Evolutionary conservation across 2,888 invertebrate genomes (phyloP), one percentile per base, ranked within the genome.

Genomic region (Ypsolopha scabrella): DNA sequence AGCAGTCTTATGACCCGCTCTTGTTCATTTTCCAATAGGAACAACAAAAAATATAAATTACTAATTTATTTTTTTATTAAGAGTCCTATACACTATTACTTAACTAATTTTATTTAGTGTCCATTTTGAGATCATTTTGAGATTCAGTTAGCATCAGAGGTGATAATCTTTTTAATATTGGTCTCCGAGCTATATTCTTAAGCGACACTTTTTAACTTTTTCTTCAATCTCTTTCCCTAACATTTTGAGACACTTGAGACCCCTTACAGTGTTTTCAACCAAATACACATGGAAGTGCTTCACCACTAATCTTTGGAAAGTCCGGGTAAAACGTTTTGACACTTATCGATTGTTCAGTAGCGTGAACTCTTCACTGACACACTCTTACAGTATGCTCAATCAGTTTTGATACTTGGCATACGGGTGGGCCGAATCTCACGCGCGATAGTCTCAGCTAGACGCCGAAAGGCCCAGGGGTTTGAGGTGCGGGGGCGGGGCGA

Each of bases 401-500:
- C 47, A 47, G 37, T 47, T 36, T 37, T 47, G 47, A 37, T 47
- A 83, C 73, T 82, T 82, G 62, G 76, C 72, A 71, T 85, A 85
- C 55, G 82, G 81, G 62, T 80, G 83, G 60, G 75, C 72, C 67
- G 73, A 64, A 65, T 83, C 86, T 85, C 87, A 79, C 59, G 70
- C 72, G 62, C 82, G 81, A 43, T 78, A 85, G 65, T 89, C 90
- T 90, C 90, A 90, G 89, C 90, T 90, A 69, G 89, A 86, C 69
- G 90, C 89, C 0, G 90, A 90, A 44, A 90, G 80, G 51, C 89
- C 88, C 53, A 90, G 86, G 53, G 89, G 86, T 64, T 87, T 85
- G 66, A 88, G 85, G 75, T 88, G 89, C 62, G 88, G 75, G 55
- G 89, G 88, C 1, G 87, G 73, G 53, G 70, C 64, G 53, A 70